Evolutionary conservation across 2,888 invertebrate genomes (phyloP).

Genomic region (Apocheima hispidaria): DNA sequence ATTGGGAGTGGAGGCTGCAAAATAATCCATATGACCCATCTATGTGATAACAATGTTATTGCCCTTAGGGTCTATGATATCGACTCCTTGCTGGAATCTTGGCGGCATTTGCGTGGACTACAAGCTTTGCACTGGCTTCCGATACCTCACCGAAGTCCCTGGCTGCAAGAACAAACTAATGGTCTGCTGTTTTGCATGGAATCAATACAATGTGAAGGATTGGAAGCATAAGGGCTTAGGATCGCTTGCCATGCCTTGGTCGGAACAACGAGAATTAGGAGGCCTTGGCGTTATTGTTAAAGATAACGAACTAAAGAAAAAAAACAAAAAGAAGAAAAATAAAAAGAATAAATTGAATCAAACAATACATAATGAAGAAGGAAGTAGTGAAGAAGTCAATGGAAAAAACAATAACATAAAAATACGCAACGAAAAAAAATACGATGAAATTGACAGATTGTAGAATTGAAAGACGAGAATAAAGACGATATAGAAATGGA

Average conservation of each 20-base stretch:
- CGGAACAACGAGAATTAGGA: slow-evolving; percentile 51
- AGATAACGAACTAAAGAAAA: slow-evolving; percentile 10
- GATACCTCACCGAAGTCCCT: slow-evolving; percentile 62
- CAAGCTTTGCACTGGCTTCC: slow-evolving; percentile 64
- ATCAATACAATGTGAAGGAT: slow-evolving; percentile 63
- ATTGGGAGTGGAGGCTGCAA: too few relatives aligned
- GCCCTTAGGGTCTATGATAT: slow-evolving; percentile 65
- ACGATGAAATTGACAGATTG: not conserved
- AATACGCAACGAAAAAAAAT: not conserved
- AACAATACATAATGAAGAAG: not conserved
- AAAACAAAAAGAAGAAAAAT: not conserved
- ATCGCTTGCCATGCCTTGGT: slow-evolving; percentile 65
- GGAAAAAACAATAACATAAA: not conserved
- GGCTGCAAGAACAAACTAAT: slow-evolving; percentile 69
- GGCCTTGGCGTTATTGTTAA: slow-evolving; percentile 63
- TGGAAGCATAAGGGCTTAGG: slow-evolving; percentile 59
- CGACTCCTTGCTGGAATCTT: slow-evolving; percentile 70
- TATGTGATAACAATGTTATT: slow-evolving; percentile 12
- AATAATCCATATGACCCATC: too few relatives aligned
- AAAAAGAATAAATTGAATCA: not conserved
- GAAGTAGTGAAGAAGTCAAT: not conserved
- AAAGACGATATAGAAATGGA: not conserved
- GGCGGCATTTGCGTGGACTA: slow-evolving; percentile 72
- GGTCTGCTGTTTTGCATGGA: slow-evolving; percentile 78
- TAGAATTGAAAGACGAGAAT: not conserved